A percentile compares a stretch with the other conserved stretches of the same genome.
Evolutionary conservation across 2,113 vertebrate species (phyloP).

Genomic region (Cochlearius cochlearius): DNA sequence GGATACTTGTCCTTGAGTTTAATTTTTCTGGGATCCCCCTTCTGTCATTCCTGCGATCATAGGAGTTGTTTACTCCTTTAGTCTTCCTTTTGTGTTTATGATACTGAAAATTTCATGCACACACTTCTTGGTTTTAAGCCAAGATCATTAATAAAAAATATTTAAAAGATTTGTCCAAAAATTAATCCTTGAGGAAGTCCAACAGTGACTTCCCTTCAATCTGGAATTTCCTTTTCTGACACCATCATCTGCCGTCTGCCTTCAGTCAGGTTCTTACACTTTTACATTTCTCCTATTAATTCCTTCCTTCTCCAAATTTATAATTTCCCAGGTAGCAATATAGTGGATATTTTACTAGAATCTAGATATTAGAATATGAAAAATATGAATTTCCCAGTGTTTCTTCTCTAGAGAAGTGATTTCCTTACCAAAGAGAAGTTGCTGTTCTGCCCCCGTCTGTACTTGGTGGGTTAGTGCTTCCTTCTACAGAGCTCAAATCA

Average conservation of each 20-base stretch:
- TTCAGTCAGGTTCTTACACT: not conserved
- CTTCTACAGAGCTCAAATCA: not conserved
- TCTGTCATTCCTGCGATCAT: not conserved
- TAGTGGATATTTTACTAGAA: not conserved
- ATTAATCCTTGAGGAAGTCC: not conserved
- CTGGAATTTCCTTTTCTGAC: not conserved
- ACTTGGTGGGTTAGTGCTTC: not conserved
- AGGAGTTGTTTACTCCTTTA: not conserved
- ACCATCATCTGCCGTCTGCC: not conserved
- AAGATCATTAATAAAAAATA: not conserved
- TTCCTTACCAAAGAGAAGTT: not conserved
- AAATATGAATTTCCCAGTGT: not conserved
- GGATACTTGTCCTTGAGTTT: not conserved
- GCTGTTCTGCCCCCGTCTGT: rapidly evolving
- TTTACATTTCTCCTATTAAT: not conserved
- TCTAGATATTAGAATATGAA: not conserved
- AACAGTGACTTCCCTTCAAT: not conserved
- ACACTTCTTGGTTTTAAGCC: not conserved
- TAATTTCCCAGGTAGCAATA: not conserved
- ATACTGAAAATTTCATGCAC: not conserved
- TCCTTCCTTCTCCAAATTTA: not conserved
- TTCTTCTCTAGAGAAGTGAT: not conserved
- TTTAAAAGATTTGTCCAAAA: not conserved
- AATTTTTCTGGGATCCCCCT: not conserved
- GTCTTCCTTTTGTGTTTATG: not conserved